Evolutionary conservation across 1,140 invertebrate genomes (phyloP).

Genomic region (Plodia interpunctella): DNA sequence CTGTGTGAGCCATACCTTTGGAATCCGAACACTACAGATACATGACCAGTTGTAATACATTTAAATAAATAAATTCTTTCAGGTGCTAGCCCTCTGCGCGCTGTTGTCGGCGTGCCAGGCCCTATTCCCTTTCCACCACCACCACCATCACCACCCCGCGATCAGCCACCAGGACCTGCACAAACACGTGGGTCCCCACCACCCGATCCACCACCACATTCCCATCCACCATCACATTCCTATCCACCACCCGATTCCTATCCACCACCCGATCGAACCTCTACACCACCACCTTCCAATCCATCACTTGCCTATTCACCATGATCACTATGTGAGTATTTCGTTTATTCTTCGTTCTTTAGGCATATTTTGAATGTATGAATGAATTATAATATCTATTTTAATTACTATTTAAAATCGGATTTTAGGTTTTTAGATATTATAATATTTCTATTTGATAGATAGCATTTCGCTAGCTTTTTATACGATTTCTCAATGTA

Average conservation of each 20-base stretch:
- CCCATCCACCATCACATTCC: constrained; percentile 32
- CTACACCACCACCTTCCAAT: constrained; percentile 31
- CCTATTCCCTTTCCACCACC: constrained; percentile 54
- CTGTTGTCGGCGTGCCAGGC: constrained; percentile 51
- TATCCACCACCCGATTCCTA: constrained; percentile 28
- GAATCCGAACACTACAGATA: too few relatives aligned
- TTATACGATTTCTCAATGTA: too few relatives aligned
- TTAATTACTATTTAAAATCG: too few relatives aligned
- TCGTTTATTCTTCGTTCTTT: not conserved
- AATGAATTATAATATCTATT: too few relatives aligned
- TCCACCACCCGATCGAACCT: constrained; percentile 37
- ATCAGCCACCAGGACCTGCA: constrained; percentile 55
- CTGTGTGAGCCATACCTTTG: too few relatives aligned
- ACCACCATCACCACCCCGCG: constrained; percentile 51
- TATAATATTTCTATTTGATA: too few relatives aligned
- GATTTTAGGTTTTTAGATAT: too few relatives aligned
- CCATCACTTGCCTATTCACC: constrained; percentile 40
- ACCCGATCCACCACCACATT: constrained; percentile 20
- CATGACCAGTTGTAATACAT: too few relatives aligned
- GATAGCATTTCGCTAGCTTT: too few relatives aligned
- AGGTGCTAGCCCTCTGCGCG: constrained; percentile 41
- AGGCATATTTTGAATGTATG: too few relatives aligned
- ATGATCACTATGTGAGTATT: constrained; percentile 67
- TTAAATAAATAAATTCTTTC: constrained; percentile 19
- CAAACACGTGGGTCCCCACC: constrained; percentile 27